These are phyloP conservation scores for Orthosia incerta DNA, from an alignment of 2,888 invertebrate genomes.

Conservation along the genomic window DNA sequence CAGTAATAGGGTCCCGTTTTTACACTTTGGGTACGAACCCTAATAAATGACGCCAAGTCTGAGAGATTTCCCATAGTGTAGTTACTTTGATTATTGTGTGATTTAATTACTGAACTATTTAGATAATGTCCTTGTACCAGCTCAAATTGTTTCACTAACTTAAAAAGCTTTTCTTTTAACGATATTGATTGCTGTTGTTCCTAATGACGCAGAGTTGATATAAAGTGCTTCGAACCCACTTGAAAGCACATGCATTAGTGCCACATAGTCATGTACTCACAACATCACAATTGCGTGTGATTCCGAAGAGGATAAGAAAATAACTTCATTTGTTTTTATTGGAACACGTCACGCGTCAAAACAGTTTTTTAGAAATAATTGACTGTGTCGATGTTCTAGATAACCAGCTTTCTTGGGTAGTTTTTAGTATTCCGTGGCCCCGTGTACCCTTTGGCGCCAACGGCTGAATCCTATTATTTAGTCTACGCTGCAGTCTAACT, in stretches of 20 bases:
- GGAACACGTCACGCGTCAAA: background rate
- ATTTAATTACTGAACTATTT: background rate
- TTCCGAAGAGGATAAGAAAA: conserved; percentile 30
- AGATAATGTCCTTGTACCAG: background rate
- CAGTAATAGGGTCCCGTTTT: too few species aligned
- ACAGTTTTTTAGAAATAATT: background rate
- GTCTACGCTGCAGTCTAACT: too few species aligned
- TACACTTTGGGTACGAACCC: too few species aligned
- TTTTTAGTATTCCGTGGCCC: background rate
- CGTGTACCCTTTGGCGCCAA: too few species aligned
- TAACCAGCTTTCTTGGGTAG: background rate
- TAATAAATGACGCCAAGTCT: too few species aligned
- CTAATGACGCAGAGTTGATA: conserved; percentile 40
- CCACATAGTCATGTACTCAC: conserved; percentile 11
- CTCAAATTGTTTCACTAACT: background rate
- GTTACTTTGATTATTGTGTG: too few species aligned
- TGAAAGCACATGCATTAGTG: conserved; percentile 47
- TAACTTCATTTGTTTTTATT: conserved; percentile 19
- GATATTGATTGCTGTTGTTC: conserved; percentile 1
- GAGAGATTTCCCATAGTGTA: too few species aligned
- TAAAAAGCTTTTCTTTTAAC: background rate
- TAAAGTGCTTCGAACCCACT: conserved; percentile 56
- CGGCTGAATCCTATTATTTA: background rate
- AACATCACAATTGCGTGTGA: conserved; percentile 28
- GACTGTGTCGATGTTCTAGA: background rate